Evolutionary conservation across 64 coral and sea anemone genomes (phyloP).

Genomic region (Anthopleura sola): DNA sequence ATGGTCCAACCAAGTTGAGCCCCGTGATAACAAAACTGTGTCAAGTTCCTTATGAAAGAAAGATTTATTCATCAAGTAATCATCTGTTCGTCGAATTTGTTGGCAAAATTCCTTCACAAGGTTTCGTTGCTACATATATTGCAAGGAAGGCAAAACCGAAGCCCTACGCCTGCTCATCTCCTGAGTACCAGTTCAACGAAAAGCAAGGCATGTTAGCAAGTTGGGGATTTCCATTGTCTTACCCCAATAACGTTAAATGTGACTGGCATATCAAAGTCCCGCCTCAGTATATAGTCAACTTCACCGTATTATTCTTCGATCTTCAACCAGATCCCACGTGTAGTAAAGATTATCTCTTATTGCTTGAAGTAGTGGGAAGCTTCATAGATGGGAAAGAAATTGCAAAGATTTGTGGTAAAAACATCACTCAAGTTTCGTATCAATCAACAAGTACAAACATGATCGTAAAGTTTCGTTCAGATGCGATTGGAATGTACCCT

Average conservation of each 20-base stretch:
- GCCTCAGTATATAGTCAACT: background rate
- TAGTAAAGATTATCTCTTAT: background rate
- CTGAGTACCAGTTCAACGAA: background rate
- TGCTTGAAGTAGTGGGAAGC: background rate
- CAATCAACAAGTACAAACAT: background rate
- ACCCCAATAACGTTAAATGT: background rate
- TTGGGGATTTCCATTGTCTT: background rate
- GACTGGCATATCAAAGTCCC: background rate
- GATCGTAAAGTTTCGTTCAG: background rate
- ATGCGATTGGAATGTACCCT: background rate
- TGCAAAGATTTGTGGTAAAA: background rate
- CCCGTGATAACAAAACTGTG: background rate
- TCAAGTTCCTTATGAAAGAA: background rate
- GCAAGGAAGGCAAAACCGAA: constrained; percentile 2
- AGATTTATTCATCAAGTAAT: background rate
- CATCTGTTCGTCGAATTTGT: background rate
- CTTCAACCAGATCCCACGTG: background rate
- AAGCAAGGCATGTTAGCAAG: background rate
- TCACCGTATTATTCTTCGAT: background rate
- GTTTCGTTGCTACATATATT: background rate
- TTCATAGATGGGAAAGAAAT: background rate
- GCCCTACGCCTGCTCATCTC: background rate
- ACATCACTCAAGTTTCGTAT: background rate
- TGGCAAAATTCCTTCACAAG: background rate
- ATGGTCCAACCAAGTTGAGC: background rate